A percentile compares a stretch with the other conserved stretches of the same genome.
These are phyloP conservation scores for Hippopotamus amphibius DNA, from an alignment of 2,113 vertebrate species.

Conservation along the genomic window DNA sequence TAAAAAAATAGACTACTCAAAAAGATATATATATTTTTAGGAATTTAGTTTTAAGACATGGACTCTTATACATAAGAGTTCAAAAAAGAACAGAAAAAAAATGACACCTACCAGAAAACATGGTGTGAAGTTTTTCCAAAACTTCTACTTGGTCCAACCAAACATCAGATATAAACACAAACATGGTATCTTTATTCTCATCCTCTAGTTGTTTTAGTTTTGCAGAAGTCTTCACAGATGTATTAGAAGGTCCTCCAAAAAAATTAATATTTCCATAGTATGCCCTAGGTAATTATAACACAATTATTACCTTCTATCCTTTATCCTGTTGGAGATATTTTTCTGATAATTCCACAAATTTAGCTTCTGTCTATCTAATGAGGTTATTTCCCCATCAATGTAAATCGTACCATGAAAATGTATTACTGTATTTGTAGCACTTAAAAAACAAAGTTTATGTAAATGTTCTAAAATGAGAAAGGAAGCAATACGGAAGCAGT, in stretches of 20 bases:
- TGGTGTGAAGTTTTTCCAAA: conserved; percentile 94
- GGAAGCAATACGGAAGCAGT: background rate
- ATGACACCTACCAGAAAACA: conserved; percentile 94
- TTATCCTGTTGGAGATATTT: background rate
- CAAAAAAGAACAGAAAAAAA: background rate
- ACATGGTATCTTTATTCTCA: conserved; percentile 98
- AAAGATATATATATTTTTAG: background rate
- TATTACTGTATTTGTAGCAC: conserved; percentile 26
- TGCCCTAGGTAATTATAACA: conserved; percentile 87
- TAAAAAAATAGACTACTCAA: background rate
- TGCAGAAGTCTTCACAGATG: conserved; percentile 93
- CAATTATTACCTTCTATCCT: conserved; percentile 28
- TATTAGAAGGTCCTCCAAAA: conserved; percentile 95
- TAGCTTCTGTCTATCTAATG: background rate
- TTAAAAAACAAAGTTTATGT: background rate
- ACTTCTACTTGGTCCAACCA: conserved; percentile 97
- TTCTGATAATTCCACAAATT: conserved; percentile 49
- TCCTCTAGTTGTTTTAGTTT: conserved; percentile 96
- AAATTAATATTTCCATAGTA: conserved; percentile 97
- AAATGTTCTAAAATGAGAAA: conserved; percentile 22
- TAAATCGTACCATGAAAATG: conserved; percentile 19
- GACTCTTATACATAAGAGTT: background rate
- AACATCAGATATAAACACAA: conserved; percentile 95
- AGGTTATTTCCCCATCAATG: background rate
- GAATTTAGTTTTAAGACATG: conserved; percentile 51